A percentile compares a stretch with the other conserved stretches of the same genome.
These are phyloP conservation scores for Brachionus sp. DNA, from an alignment of 1,140 invertebrate genomes.

Conservation along the genomic window DNA sequence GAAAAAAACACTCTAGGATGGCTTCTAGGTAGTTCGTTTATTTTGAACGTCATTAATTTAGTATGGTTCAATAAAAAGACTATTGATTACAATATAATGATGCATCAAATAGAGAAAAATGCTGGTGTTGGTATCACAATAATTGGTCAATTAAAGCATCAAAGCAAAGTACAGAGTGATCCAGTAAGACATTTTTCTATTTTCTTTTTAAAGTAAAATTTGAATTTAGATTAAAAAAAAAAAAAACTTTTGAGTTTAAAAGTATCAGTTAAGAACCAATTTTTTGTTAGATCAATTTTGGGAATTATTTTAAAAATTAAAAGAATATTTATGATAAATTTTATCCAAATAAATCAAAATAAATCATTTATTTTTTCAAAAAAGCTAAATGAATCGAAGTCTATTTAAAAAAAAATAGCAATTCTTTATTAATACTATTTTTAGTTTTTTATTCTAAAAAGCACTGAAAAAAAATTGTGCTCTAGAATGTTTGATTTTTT, in stretches of 20 bases:
- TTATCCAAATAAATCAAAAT: too few relatives aligned
- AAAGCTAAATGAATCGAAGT: too few relatives aligned
- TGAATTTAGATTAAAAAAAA: not conserved
- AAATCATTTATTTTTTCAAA: too few relatives aligned
- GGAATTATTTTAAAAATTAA: too few relatives aligned
- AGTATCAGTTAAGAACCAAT: not conserved
- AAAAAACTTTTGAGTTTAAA: not conserved
- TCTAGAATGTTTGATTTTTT: too few relatives aligned
- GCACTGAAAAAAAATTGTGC: too few relatives aligned
- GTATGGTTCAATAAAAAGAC: constrained; percentile 28
- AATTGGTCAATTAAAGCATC: constrained; percentile 21
- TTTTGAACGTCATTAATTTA: not conserved
- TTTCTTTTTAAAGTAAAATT: not conserved
- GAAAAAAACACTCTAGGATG: not conserved
- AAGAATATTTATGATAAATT: too few relatives aligned
- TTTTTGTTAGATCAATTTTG: too few relatives aligned
- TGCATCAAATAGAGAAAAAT: constrained; percentile 42
- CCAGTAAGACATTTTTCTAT: not conserved
- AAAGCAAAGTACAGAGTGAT: constrained; percentile 19
- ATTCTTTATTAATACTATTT: too few relatives aligned
- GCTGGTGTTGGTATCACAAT: constrained; percentile 32
- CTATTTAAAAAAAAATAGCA: too few relatives aligned
- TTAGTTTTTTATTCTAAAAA: too few relatives aligned
- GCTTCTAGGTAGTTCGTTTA: not conserved
- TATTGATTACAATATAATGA: not conserved